phyloP scores from a whole-genome alignment of 2,113 vertebrate genomes.

The Aramus guarauna region DNA sequence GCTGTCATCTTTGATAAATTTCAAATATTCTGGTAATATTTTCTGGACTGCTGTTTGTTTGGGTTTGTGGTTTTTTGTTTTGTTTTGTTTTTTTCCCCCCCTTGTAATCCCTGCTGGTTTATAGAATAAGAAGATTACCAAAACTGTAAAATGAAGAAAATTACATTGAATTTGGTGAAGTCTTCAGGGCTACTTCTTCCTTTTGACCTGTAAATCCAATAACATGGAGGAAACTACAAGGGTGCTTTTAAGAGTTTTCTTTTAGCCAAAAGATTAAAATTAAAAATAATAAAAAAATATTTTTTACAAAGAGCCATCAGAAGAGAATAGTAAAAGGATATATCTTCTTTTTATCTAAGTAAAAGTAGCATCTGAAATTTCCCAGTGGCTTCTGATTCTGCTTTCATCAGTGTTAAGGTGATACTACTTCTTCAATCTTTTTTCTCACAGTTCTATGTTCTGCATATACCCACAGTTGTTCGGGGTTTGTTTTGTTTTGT shows the following conservation, averaged over 20 bases:
- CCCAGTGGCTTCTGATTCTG: background rate
- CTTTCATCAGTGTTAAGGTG: background rate
- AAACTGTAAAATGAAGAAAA: background rate
- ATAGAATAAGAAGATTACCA: background rate
- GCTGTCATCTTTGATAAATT: background rate
- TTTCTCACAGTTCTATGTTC: background rate
- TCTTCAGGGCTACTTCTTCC: background rate
- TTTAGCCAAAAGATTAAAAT: background rate
- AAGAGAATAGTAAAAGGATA: background rate
- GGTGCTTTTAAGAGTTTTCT: background rate
- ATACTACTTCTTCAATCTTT: background rate
- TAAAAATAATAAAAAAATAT: background rate
- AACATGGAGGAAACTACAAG: background rate
- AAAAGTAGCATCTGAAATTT: background rate
- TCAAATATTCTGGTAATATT: background rate
- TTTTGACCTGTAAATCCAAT: background rate
- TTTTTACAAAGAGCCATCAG: background rate
- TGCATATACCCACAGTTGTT: background rate
- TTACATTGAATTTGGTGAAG: background rate
- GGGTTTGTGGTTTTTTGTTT: no score
- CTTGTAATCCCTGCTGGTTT: background rate
- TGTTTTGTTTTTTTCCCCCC: background rate
- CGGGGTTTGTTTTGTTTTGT: background rate
- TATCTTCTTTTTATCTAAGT: background rate
- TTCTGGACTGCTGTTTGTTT: background rate